These are phyloP conservation scores for Myotis vivesi DNA, from an alignment of 2,797 vertebrate genomes.

Conservation along the genomic window DNA sequence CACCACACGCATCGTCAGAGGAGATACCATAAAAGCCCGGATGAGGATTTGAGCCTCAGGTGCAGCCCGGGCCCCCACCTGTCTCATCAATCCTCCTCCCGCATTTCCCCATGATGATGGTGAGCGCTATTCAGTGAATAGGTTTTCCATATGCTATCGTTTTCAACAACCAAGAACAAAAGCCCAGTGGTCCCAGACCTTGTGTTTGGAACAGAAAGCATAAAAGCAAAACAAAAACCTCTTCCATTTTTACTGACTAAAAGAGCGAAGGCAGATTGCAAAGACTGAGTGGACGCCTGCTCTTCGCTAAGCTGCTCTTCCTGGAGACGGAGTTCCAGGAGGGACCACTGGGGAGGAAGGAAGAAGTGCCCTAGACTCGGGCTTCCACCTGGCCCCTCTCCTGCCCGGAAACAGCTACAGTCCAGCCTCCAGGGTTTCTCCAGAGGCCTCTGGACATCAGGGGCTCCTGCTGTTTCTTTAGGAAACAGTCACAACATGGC, in stretches of 20 bases:
- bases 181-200: not conserved
- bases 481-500: slow-evolving; percentile 24
- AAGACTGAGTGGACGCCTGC: slow-evolving; percentile 25
- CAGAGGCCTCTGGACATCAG: not conserved
- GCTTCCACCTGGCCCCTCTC: not conserved
- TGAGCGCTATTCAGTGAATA: slow-evolving; percentile 44
- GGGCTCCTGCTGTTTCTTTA: not conserved
- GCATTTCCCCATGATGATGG: slow-evolving; percentile 44
- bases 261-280: not conserved
- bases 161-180: slow-evolving; percentile 43
- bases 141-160: slow-evolving; percentile 15
- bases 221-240: slow-evolving; percentile 11
- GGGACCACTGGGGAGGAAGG: not conserved
- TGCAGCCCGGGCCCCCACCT: not conserved
- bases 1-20: not conserved
- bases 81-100: slow-evolving; percentile 53
- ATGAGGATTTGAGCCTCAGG: slow-evolving; percentile 9
- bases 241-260: not conserved
- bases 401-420: not conserved
- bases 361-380: not conserved
- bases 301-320: slow-evolving; percentile 35
- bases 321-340: slow-evolving; percentile 38
- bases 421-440: not conserved
- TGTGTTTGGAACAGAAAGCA: slow-evolving; percentile 37
- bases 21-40: not conserved